These are phyloP conservation scores for Oreortyx pictus DNA, from an alignment of 2,797 vertebrate species.

Conservation along the genomic window DNA sequence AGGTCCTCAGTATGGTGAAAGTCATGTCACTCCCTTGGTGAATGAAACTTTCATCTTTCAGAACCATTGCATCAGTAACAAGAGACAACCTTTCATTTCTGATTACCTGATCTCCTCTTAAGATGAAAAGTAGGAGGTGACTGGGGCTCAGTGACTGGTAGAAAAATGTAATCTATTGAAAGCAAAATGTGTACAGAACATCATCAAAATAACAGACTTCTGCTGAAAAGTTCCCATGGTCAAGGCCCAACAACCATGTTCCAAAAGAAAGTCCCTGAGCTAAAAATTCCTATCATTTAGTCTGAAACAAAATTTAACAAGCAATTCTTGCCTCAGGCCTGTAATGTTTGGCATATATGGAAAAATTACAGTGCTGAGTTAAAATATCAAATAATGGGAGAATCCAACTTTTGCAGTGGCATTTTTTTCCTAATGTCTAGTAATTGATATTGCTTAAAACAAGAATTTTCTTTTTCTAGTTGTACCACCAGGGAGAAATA, in stretches of 20 bases:
- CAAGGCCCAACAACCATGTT: not conserved
- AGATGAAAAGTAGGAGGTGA: not conserved
- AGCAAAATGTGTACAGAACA: not conserved
- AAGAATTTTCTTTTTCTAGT: not conserved
- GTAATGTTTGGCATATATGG: not conserved
- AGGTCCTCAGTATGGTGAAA: not conserved
- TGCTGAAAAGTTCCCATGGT: slow-evolving; percentile 7
- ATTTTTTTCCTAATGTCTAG: not conserved
- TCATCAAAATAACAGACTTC: not conserved
- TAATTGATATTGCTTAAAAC: not conserved
- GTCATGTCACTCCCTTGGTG: not conserved
- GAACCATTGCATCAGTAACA: not conserved
- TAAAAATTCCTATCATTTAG: not conserved
- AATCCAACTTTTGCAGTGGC: not conserved
- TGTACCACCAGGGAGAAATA: not conserved
- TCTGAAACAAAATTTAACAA: not conserved
- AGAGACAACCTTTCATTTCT: not conserved
- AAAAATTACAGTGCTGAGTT: not conserved
- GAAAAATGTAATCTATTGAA: not conserved
- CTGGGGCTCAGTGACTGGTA: not conserved
- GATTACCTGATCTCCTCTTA: not conserved
- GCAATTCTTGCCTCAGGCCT: not conserved
- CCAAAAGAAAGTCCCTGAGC: not conserved
- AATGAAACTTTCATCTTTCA: not conserved
- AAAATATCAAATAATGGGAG: slow-evolving; percentile 3